Evolutionary conservation across 1,140 invertebrate genomes (phyloP).

Genomic region (Colletes gigas): DNA sequence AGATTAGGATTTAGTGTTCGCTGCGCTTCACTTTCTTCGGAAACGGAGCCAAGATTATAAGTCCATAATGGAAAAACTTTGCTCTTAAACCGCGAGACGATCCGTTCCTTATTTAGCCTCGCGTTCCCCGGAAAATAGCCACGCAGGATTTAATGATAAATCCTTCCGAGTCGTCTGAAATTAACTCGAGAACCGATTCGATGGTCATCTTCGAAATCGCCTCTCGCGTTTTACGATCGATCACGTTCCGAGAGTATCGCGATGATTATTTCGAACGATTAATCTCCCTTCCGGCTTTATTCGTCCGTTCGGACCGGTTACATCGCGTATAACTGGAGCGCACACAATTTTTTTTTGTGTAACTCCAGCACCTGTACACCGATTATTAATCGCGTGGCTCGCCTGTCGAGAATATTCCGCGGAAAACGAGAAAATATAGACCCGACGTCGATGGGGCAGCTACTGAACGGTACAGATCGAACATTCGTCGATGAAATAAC

Average conservation of each 20-base stretch:
- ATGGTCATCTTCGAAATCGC: too few species aligned
- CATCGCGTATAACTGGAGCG: neutral
- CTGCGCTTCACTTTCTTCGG: neutral
- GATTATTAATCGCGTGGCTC: neutral
- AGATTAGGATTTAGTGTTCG: slow-evolving; percentile 20
- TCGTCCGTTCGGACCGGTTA: too few species aligned
- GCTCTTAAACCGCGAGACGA: slow-evolving; percentile 8
- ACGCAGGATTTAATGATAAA: neutral
- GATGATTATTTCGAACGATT: too few species aligned
- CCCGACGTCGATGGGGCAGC: neutral
- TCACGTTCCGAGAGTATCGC: too few species aligned
- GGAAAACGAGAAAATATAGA: neutral
- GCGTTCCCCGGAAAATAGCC: neutral
- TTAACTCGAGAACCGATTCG: neutral
- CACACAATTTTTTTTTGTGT: neutral
- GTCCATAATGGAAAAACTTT: slow-evolving; percentile 37
- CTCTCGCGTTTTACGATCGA: too few species aligned
- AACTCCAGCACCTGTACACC: neutral
- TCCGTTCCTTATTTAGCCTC: neutral
- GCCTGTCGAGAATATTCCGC: neutral
- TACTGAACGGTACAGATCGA: neutral
- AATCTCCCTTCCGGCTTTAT: too few species aligned
- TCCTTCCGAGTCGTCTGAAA: neutral
- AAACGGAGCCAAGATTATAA: slow-evolving; percentile 14
- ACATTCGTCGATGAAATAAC: slow-evolving; percentile 18